A percentile compares a stretch with the other conserved stretches of the same genome.
These are phyloP conservation scores for Ostrea edulis DNA, from an alignment of 1,140 invertebrate species.

Conservation along the genomic window DNA sequence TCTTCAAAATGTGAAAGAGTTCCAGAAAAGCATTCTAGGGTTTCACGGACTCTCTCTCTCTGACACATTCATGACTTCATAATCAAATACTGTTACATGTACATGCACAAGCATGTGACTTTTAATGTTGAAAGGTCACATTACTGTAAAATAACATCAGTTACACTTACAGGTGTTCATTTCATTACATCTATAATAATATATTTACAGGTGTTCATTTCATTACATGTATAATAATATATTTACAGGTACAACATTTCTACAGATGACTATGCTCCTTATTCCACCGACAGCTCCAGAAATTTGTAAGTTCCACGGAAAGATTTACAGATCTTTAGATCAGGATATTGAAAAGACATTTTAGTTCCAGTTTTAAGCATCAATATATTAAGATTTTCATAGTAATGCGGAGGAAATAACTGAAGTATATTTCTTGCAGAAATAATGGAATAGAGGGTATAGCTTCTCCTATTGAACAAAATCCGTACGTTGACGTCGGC, in stretches of 20 bases:
- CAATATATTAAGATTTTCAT: too few species aligned
- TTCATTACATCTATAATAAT: neutral
- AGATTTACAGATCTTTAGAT: too few species aligned
- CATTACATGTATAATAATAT: neutral
- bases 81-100: too few species aligned
- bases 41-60: too few species aligned
- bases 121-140: too few species aligned
- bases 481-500: slow-evolving; percentile 72
- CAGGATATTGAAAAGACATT: too few species aligned
- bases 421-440: neutral
- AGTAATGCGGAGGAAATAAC: neutral
- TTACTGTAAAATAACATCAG: too few species aligned
- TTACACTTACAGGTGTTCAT: neutral
- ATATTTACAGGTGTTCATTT: neutral
- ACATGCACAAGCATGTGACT: too few species aligned
- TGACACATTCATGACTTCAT: too few species aligned
- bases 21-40: too few species aligned
- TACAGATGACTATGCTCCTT: slow-evolving; percentile 79
- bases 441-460: slow-evolving; percentile 30
- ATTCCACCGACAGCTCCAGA: slow-evolving; percentile 68
- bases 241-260: slow-evolving; percentile 77
- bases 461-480: slow-evolving; percentile 68
- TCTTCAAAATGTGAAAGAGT: too few species aligned
- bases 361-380: too few species aligned
- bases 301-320: slow-evolving; percentile 61